Conservation (phyloP, 2,113 vertebrate genomes). For the Neogobius melanostomus region DNA sequence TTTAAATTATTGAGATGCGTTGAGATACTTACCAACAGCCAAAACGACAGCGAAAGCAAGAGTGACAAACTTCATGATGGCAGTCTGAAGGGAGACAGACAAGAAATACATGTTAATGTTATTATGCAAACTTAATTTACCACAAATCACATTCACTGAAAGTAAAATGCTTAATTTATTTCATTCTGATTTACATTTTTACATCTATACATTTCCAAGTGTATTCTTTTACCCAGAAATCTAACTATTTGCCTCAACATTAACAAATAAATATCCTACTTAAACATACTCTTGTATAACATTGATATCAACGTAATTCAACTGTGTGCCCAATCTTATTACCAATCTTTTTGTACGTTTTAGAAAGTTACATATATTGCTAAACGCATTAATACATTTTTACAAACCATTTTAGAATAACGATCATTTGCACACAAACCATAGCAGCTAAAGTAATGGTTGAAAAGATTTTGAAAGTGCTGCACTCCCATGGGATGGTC, state of each 20-base stretch:
- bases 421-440: background rate
- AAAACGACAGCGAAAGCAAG: slow-evolving; percentile 72
- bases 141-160: too few species aligned
- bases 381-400: background rate
- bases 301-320: too few species aligned
- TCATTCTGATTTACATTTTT: background rate
- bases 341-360: too few species aligned
- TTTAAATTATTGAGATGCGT: background rate
- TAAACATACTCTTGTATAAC: background rate
- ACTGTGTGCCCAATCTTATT: too few species aligned
- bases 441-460: background rate
- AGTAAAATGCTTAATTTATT: too few species aligned
- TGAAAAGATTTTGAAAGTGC: background rate
- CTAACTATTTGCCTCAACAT: background rate
- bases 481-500: background rate
- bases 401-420: background rate
- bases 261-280: background rate
- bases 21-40: slow-evolving; percentile 68
- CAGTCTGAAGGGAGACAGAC: slow-evolving; percentile 55
- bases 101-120: background rate
- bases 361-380: background rate
- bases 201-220: background rate
- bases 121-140: too few species aligned
- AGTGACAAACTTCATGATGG: slow-evolving; percentile 77
- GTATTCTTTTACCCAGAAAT: background rate